phyloP scores from a whole-genome alignment of 2,797 vertebrate genomes.

The Ictinia mississippiensis region DNA sequence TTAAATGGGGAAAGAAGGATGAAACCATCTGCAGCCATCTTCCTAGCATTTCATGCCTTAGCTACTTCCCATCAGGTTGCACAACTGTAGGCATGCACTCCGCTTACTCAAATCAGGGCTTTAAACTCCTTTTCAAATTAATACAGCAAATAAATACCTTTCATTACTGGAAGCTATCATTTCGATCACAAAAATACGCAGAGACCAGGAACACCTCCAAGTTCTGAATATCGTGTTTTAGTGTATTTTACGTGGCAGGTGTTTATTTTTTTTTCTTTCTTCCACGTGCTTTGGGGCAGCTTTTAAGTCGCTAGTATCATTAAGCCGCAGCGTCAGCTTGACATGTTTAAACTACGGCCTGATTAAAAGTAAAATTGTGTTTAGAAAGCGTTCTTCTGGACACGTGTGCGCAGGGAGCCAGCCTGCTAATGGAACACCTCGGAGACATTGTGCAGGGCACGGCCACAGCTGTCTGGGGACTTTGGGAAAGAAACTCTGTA shows the following conservation, averaged over 20 bases:
- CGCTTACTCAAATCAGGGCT: neutral
- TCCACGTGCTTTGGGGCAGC: neutral
- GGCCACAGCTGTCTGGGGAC: constrained; percentile 4
- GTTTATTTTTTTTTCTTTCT: neutral
- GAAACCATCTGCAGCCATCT: neutral
- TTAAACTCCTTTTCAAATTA: neutral
- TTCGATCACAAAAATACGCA: neutral
- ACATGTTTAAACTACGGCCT: constrained; percentile 4
- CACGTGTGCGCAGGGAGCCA: neutral
- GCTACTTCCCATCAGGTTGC: neutral
- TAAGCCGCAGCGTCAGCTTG: neutral
- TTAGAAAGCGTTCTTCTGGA: constrained; percentile 13
- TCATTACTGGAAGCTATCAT: neutral
- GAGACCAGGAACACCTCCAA: neutral
- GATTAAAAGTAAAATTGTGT: constrained; percentile 28
- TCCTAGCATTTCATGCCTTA: neutral
- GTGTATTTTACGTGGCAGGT: neutral
- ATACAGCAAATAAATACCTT: constrained; percentile 1
- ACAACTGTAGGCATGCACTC: rapidly evolving
- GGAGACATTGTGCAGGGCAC: constrained; percentile 34
- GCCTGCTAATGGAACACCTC: constrained; percentile 50
- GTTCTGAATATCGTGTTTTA: constrained; percentile 3
- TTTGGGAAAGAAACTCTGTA: neutral
- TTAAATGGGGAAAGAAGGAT: neutral
- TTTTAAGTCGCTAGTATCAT: constrained; percentile 20